Base-by-base conservation (phyloP, 2,888 invertebrate genomes). In the Cecidostiba fungosa region DNA sequence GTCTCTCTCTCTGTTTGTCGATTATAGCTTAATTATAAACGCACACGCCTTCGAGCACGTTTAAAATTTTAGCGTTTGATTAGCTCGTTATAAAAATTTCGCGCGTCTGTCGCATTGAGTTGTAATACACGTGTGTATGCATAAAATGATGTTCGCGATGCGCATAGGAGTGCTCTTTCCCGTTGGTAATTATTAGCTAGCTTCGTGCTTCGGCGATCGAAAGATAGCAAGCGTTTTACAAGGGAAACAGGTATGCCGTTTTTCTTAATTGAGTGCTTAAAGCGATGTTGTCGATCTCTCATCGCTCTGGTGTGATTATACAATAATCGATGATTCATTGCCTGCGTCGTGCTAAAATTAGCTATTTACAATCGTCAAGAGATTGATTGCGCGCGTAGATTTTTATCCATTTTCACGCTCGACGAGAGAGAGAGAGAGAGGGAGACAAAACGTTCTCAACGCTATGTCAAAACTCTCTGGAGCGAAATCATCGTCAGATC, bases 201-300 rank as follows among this genome's bases (percentile, higher is more conserved):
- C 19, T n/a, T n/a, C 19, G 26, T n/a, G 36, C 50, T 50, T 50
- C 12, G 23, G 36, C 23, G 70, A 79, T 79, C 10, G 6, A n/a
- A 19, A 72, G 70, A 79, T 79, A 23, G 36, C 16, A 29, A 36
- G 23, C 19, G 32, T 47, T 72, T 69, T 79, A 29, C 8, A 50
- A 43, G 36, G 29, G 8, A 79, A 79, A 50, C 50, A 23, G 26
- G 50, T 50, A 32, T 47, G 36, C 43, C 5, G 16, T 70, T 70
- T n/a, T 50, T 70, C 79, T 70, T 79, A 79, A 79, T 79, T 79
- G 23, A 79, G 69, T 54, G 23, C 72, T 79, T 50, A 79, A 50
- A 32, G 10, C 50, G 70, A 62, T 69, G 10, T 29, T 23, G 70
- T 36, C 19, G 70, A 50, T 19, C 50, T 47, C 16, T 29, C 16